Percentiles rank a stretch among this genome's conserved stretches.
These are phyloP conservation scores for Xanthorhoe designata DNA, from an alignment of 2,888 invertebrate species.

Conservation along the genomic window DNA sequence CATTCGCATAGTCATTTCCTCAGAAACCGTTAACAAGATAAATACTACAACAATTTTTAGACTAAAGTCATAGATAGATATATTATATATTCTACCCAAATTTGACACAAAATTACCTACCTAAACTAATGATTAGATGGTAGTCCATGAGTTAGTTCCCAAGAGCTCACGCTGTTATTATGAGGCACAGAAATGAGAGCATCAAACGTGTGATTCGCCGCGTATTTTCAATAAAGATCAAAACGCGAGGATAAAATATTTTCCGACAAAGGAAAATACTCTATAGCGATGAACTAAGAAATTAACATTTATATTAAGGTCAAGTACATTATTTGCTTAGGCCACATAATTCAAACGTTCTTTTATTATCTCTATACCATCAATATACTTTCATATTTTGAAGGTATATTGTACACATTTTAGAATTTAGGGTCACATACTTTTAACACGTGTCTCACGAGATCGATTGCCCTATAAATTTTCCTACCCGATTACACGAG, in stretches of 20 bases:
- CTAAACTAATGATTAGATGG: too few species aligned
- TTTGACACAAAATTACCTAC: too few species aligned
- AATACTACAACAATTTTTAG: too few species aligned
- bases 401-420: neutral
- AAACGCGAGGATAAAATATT: constrained; percentile 25
- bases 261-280: constrained; percentile 29
- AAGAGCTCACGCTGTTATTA: constrained; percentile 28
- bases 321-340: neutral
- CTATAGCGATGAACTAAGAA: constrained; percentile 7
- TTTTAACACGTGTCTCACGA: neutral
- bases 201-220: constrained; percentile 28
- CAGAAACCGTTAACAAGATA: too few species aligned
- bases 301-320: constrained; percentile 4
- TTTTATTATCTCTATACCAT: neutral
- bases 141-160: constrained; percentile 8
- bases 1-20: too few species aligned
- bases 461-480: neutral
- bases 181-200: constrained; percentile 23
- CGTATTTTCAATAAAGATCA: constrained; percentile 33
- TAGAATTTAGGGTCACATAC: neutral
- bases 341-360: too few species aligned
- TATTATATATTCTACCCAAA: too few species aligned
- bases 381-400: neutral
- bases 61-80: too few species aligned
- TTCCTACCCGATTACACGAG: neutral